A percentile compares a stretch with the other conserved stretches of the same genome.
Conservation (phyloP, 2,113 vertebrate genomes). For the Triplophysa siluroides region DNA sequence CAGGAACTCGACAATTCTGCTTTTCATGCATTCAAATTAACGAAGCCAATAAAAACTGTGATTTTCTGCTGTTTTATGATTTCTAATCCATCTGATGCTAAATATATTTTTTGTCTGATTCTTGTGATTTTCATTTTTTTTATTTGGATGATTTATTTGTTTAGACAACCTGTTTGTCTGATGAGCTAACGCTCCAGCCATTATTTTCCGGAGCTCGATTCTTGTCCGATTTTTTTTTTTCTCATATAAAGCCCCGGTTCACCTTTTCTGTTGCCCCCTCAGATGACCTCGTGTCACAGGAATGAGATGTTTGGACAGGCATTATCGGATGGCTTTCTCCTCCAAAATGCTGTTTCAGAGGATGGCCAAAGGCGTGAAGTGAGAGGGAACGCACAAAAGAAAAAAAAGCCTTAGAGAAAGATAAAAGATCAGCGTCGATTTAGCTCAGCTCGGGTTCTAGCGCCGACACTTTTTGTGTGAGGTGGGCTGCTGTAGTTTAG, state of each 20-base stretch:
- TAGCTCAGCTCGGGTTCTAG: not conserved
- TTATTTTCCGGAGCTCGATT: not conserved
- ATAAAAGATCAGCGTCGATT: slow-evolving; percentile 33
- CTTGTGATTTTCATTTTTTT: not conserved
- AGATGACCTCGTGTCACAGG: slow-evolving; percentile 52
- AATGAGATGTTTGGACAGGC: slow-evolving; percentile 55
- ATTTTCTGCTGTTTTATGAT: too few species aligned
- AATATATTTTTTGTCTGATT: not conserved
- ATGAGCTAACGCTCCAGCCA: not conserved
- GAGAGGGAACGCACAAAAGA: slow-evolving; percentile 1
- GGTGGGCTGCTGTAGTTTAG: slow-evolving; percentile 37
- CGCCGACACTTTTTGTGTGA: slow-evolving; percentile 8
- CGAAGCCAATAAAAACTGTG: too few species aligned
- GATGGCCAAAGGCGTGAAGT: slow-evolving; percentile 44
- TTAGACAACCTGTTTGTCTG: slow-evolving; percentile 1
- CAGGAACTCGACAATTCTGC: not conserved
- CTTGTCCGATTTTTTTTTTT: not conserved
- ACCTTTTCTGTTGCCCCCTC: slow-evolving; percentile 53
- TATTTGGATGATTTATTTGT: not conserved
- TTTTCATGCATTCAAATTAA: not conserved
- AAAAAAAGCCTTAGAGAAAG: not conserved
- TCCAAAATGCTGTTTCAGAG: slow-evolving; percentile 49
- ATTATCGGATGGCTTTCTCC: slow-evolving; percentile 53
- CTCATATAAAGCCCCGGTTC: not conserved
- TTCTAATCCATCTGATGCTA: too few species aligned